Base-by-base conservation (phyloP, 2,113 vertebrate species). In the Romanogobio albipinnatus region DNA sequence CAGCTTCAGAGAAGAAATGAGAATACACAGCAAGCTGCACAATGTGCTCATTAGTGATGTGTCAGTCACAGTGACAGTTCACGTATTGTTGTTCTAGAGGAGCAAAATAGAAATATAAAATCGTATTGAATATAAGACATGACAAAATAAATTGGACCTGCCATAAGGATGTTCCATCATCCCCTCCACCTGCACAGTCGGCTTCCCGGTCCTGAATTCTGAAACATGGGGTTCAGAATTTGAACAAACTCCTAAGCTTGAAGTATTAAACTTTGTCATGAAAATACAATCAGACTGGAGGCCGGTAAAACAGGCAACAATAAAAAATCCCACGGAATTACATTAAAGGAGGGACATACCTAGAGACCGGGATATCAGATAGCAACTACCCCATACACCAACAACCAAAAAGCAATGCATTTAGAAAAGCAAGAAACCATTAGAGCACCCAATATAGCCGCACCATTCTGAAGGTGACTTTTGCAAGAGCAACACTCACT, bases 91-190 rank as follows among this genome's bases (percentile, higher is more conserved):
- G 59, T 68, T 45, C 11, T 80, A 29, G 76, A 39, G 33, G 11
- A 59, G 14, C 29, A 62, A 79, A 81, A 81, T 33, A 68, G 15
- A 81, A 45, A 29, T 66, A 81, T 68, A 26, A 81, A 76, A 76
- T 3, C 15, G 1, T 19, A 62, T 19, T 4, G 43, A 51, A 26
- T 64, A 66, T 14, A 45, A 58, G 59, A 43, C 39, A 15, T 47
- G 58, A 79, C 58, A 9, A 45, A 62, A 62, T 62, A 79, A 62
- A 62, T 79, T 62, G 9, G 22, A 80, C 43, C 58, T 78, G 45
- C 22, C 45, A 75, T 75, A 24, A 75, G 71, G 29, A 24, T 43
- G 53, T 5, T 79, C 8, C 6, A 26, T 45, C 33, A 19, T 77
- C 8, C 13, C 19, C 43, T 74, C 39, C 43, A 24, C n/a, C 22